Base-by-base conservation (phyloP, 2,797 vertebrate genomes). In the Craterocephalus amniculus region DNA sequence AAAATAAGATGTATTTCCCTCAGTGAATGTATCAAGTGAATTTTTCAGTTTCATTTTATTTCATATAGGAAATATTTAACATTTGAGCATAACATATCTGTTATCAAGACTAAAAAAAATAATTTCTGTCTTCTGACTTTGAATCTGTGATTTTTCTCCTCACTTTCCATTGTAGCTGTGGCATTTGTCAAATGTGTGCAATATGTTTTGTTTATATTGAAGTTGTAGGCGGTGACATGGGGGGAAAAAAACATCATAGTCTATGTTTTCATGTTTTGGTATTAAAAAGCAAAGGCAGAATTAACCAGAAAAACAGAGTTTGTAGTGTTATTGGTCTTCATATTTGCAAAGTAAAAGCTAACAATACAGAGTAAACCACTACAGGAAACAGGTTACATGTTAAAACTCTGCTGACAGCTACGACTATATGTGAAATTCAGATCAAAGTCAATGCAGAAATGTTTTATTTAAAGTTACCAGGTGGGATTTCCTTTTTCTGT, bases 131-230 rank as follows among this genome's bases (percentile, higher is more conserved):
- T 49, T 49, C 43, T 49, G 31, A 52, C 24, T 29, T 55, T 73
- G 32, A 79, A 62, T 54, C 38, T 2, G 10, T 24, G 8, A 65
- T 56, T 2, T 2, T 24, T 63, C 62, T 63, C 63, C 54, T 58
- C 49, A 49, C 60, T 57, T 62, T 49, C 56, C 56, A 58, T 66
- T 38, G 58, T 9, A 38, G 13, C 52, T 74, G 58, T 66, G 69
- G 72, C 68, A 74, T 84, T 70, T 78, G 55, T 72, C 1, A 3
- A 78, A 1, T 10, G 34, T 27, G 31, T 12, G 13, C 10, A 51
- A 74, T n/a, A 76, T 66, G 40, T 52, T 13, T 13, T 22, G 49
- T 78, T 34, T 62, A 84, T 86, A 86, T 43, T 20, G 20, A 13
- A 52, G 14, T n/a, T 70, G 58, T 80, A 79, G 72, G 20, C 24